phyloP scores from a whole-genome alignment of 1,140 invertebrate species.

The Drosophila pseudoobscura region DNA sequence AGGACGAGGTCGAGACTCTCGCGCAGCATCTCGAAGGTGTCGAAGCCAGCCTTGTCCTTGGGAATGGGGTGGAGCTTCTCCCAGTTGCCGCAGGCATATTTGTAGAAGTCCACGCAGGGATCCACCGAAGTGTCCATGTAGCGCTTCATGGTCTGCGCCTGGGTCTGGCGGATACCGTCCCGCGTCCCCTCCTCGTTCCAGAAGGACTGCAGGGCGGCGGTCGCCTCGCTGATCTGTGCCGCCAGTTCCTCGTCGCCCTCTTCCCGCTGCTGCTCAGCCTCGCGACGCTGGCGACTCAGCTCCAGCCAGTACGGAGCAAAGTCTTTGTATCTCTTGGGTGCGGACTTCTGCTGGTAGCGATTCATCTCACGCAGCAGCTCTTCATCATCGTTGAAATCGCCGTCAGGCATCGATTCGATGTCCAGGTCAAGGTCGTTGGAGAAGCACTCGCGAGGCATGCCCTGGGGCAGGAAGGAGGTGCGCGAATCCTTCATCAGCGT shows the following conservation, averaged over 20 bases:
- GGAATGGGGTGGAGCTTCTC: conserved; percentile 92
- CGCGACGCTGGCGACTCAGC: conserved; percentile 33
- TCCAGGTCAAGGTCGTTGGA: conserved; percentile 28
- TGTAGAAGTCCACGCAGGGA: conserved; percentile 96
- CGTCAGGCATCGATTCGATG: conserved; percentile 1
- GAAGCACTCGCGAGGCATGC: conserved; percentile 68
- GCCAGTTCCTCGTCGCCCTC: conserved; percentile 1
- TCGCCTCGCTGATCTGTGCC: conserved; percentile 29
- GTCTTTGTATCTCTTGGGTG: conserved; percentile 29
- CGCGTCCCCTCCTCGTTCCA: conserved; percentile 84
- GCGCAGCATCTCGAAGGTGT: conserved; percentile 92
- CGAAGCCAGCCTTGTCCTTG: conserved; percentile 91
- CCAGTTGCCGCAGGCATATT: conserved; percentile 96
- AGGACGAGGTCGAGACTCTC: conserved; percentile 89
- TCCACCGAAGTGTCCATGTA: conserved; percentile 91
- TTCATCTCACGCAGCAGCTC: conserved; percentile 18
- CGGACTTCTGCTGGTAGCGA: conserved; percentile 19
- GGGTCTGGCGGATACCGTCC: conserved; percentile 84
- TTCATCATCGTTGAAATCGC: conserved; percentile 8
- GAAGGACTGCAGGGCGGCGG: conserved; percentile 80
- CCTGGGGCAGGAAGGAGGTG: conserved; percentile 77
- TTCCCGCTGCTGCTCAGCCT: conserved; percentile 34
- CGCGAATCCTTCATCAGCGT: conserved; percentile 79
- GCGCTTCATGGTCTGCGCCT: conserved; percentile 88
- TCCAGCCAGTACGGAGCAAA: conserved; percentile 34